phyloP scores from a whole-genome alignment of 1,140 invertebrate species.

The Drosophila arizonae region DNA sequence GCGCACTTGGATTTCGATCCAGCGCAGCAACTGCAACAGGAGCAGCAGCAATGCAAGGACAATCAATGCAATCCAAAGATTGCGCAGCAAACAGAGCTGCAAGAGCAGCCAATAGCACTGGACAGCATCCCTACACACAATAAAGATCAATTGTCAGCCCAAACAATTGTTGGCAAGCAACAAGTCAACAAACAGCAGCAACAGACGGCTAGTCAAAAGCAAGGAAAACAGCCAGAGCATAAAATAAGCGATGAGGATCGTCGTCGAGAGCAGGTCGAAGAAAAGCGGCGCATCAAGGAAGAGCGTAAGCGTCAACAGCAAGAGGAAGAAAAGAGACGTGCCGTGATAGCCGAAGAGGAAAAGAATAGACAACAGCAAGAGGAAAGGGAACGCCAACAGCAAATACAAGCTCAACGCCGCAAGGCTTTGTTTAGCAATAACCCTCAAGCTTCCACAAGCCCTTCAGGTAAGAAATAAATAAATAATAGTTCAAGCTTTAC shows the following conservation, averaged over 20 bases:
- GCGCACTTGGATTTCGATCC: conserved; percentile 15
- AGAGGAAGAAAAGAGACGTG: conserved; percentile 84
- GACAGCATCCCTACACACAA: not conserved
- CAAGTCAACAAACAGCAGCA: conserved; percentile 26
- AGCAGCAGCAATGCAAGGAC: conserved; percentile 26
- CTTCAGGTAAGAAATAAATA: conserved; percentile 22
- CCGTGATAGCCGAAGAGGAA: conserved; percentile 60
- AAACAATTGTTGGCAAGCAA: not conserved
- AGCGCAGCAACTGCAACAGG: not conserved
- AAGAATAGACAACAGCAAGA: conserved; percentile 66
- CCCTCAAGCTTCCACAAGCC: conserved; percentile 5
- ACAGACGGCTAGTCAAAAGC: conserved; percentile 65
- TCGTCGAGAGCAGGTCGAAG: conserved; percentile 57
- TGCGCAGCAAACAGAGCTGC: not conserved
- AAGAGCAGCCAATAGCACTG: not conserved
- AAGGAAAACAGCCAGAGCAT: conserved; percentile 21
- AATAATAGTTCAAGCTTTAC: not conserved
- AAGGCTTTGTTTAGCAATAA: conserved; percentile 66
- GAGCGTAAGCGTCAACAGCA: conserved; percentile 84
- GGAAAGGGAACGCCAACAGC: conserved; percentile 72
- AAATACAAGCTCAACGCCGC: conserved; percentile 76
- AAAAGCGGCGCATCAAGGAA: conserved; percentile 64
- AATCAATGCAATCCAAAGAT: conserved; percentile 56
- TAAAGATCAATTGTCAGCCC: conserved; percentile 4
- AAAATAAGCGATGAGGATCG: conserved; percentile 55